Base-by-base conservation (phyloP, 2,113 vertebrate genomes). In the Notechis scutatus region DNA sequence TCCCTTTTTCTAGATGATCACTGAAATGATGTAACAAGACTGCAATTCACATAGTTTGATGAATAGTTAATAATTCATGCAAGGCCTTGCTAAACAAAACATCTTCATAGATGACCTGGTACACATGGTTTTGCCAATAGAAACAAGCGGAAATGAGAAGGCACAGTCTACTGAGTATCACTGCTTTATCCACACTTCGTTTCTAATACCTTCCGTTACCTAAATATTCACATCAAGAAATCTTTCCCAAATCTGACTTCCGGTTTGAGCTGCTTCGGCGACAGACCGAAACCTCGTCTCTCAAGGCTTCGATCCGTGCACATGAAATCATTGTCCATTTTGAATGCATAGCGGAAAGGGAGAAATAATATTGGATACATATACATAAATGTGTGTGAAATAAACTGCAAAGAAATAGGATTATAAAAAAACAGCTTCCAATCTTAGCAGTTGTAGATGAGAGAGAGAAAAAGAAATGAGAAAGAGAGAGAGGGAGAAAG, bases 41-140 rank as follows among this genome's bases (percentile, higher is more conserved):
- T 94, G 55, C 91, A 95, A 93, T 50, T 92, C 94, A 93, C 90
- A 93, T 55, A 29, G 23, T 95, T 50, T 94, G 56, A 10, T 20
- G 93, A 55, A 85, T 23, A 61, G n/a, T 52, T 90, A 74, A 81
- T 88, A 93, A 93, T 92, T 52, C 21, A 61, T n/a, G 81, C 15
- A 1, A 45, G 24, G 69, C 90, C 47, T 47, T 85, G 0, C 45
- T 85, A 26, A 55, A 9, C 57, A 88, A 94, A 92, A 91, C 24
- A 94, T 92, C 24, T 90, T 81, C 90, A 50, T 90, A 88, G 0
- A 0, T 92, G 94, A 94, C 89, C 1, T 55, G 88, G 20, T 26
- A 29, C n/a, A 18, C 74, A 42, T 81, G 34, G n/a, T 81, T 81
- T 21, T 81, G 1, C 6, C 6, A 81, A 81, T 3, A 81, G 74